phyloP scores from a whole-genome alignment of 2,113 vertebrate genomes.

The Junco hyemalis region DNA sequence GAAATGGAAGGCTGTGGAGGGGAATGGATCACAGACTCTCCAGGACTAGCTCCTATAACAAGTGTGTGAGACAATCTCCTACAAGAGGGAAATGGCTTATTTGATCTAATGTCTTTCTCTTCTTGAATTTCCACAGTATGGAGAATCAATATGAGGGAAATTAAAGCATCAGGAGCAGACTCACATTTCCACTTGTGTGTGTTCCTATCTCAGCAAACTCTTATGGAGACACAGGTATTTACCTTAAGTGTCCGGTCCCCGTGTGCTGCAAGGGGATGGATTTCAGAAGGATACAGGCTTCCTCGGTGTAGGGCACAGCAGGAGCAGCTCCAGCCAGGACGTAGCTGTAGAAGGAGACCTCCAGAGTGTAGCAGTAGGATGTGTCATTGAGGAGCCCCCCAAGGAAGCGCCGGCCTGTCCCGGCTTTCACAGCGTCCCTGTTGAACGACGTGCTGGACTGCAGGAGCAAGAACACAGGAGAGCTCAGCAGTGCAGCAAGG shows the following conservation, averaged over 20 bases:
- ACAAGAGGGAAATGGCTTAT: constrained; percentile 55
- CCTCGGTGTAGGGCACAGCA: constrained; percentile 92
- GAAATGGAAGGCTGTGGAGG: background rate
- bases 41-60: constrained; percentile 18
- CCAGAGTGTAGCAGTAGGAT: constrained; percentile 96
- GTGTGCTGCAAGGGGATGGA: background rate
- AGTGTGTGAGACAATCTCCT: constrained; percentile 44
- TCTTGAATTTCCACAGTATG: constrained; percentile 53
- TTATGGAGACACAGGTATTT: constrained; percentile 22
- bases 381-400: constrained; percentile 92
- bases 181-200: constrained; percentile 59
- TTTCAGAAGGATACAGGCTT: constrained; percentile 92
- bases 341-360: constrained; percentile 99
- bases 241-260: constrained; percentile 57
- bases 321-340: constrained; percentile 76
- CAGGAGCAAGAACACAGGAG: constrained; percentile 5
- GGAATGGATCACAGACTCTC: constrained; percentile 41
- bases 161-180: constrained; percentile 52
- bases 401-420: constrained; percentile 92
- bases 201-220: constrained; percentile 25
- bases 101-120: constrained; percentile 58
- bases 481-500: background rate
- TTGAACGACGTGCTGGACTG: constrained; percentile 97
- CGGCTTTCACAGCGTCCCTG: constrained; percentile 92
- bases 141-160: constrained; percentile 59